phyloP scores from a whole-genome alignment of 2,797 vertebrate species.

The Sebastes matsubarae region DNA sequence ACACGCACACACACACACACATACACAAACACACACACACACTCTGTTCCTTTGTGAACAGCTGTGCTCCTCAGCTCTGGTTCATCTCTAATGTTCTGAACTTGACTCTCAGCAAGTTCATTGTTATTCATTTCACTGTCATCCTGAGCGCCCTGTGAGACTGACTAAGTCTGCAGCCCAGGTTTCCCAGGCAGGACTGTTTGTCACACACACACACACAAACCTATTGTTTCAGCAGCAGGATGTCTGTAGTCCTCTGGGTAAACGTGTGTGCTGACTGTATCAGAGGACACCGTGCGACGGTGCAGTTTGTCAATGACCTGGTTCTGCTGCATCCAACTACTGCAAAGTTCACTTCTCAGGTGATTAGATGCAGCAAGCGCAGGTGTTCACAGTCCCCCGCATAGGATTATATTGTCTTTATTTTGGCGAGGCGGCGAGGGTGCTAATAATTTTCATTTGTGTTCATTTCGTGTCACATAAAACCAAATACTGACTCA shows the following conservation, averaged over 20 bases:
- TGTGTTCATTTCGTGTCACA: conserved; percentile 6
- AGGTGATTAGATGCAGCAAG: conserved; percentile 19
- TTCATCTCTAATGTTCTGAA: conserved; percentile 64
- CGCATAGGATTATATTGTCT: conserved; percentile 1
- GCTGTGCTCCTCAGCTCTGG: conserved; percentile 35
- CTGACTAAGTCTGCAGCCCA: conserved; percentile 50
- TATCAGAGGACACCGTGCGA: conserved; percentile 60
- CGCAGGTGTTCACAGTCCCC: conserved; percentile 18
- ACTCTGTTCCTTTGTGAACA: conserved; percentile 24
- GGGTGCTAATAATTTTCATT: background rate
- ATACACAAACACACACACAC: conserved; percentile 3
- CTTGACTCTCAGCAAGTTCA: conserved; percentile 69
- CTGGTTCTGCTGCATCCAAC: conserved; percentile 40
- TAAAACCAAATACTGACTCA: background rate
- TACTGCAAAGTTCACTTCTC: conserved; percentile 60
- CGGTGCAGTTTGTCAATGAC: conserved; percentile 66
- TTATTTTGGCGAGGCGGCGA: background rate
- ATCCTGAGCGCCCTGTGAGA: conserved; percentile 57
- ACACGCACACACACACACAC: background rate
- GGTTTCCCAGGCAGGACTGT: conserved; percentile 47
- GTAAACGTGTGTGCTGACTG: conserved; percentile 63
- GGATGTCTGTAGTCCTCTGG: conserved; percentile 56
- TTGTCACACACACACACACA: conserved; percentile 43
- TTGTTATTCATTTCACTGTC: conserved; percentile 78
- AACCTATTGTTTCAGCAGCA: conserved; percentile 66